phyloP scores from a whole-genome alignment of 2,888 invertebrate species.

The Cataglyphis altisquamis region DNA sequence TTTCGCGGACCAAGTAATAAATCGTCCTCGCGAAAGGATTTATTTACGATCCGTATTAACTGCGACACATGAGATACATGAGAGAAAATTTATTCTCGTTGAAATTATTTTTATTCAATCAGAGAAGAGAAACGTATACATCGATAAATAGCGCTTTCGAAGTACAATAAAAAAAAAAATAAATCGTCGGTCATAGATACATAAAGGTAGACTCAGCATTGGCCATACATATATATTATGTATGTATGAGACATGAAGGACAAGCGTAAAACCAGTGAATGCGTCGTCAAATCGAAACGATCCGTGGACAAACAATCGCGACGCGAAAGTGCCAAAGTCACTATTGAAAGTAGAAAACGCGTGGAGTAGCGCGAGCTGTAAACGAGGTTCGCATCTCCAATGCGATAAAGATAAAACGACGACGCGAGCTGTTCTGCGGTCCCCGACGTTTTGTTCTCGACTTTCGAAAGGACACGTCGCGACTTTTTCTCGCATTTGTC shows the following conservation, averaged over 20 bases:
- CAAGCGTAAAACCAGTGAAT: neutral
- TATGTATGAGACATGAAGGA: no score
- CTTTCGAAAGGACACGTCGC: constrained; percentile 39
- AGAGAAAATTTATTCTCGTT: constrained; percentile 18
- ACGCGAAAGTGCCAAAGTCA: constrained; percentile 8
- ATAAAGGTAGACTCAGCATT: no score
- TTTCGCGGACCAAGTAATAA: constrained; percentile 24
- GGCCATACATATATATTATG: no score
- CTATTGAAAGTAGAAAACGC: constrained; percentile 32
- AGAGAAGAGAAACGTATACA: constrained; percentile 3
- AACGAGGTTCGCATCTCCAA: constrained; percentile 4
- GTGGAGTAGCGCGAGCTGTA: constrained; percentile 10
- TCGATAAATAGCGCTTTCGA: neutral
- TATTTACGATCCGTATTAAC: constrained; percentile 30
- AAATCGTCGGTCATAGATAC: neutral
- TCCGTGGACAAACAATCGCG: constrained; percentile 20
- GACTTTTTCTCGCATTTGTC: constrained; percentile 8
- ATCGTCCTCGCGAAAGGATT: constrained; percentile 11
- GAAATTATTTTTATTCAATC: constrained; percentile 17
- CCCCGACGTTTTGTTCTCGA: neutral
- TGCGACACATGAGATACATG: neutral
- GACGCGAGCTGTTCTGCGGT: neutral
- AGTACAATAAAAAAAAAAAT: constrained; percentile 5
- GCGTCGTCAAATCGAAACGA: constrained; percentile 2
- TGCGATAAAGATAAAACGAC: constrained; percentile 2